Evolutionary conservation across 1,140 invertebrate genomes (phyloP), one percentile per base, ranked within the genome.

Genomic region (Conopomorpha cramerella): DNA sequence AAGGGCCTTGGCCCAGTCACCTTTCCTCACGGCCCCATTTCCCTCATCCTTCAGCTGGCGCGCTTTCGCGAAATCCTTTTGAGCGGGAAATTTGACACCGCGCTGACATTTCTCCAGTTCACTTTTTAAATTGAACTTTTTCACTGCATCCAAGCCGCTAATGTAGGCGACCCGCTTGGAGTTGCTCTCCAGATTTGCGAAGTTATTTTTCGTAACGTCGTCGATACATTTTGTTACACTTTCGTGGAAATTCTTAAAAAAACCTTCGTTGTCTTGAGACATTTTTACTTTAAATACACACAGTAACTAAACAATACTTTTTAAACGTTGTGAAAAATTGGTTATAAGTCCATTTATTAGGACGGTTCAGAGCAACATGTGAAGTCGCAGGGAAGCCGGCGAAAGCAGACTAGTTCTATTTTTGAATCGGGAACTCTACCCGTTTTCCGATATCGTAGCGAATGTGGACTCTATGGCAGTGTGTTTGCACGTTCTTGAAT

Each of bases 1-100:
- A 45, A 93, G 68, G 1, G 93, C 89, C 47, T 83, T 82, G n/a
- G 70, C 43, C 77, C 87, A 93, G 49, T 91, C 82, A 35, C 87
- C 87, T 43, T 82, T 83, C 47, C 88, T 86, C 47, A 94, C 95
- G 15, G 81, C 84, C 30, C 80, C 78, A 55, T 95, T 95, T 11
- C 92, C 94, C 38, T 83, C 76, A 31, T 86, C 82, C 65, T 95
- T 91, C 2, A 86, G 63, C 34, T 79, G 62, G 12, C 81, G 65
- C 1, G 91, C 85, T 51, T 82, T 79, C 35, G 83, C 71, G 6
- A 77, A 56, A 62, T 83, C 80, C 70, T 95, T 95, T 23, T 74
- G 78, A 32, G 56, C 61, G 10, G 58, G 60, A 49, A 73, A 67
- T 8, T 55, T 51, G 12, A 54, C 57, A 30, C 53, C 56, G 2